A percentile compares a stretch with the other conserved stretches of the same genome.
Conservation (phyloP, 1,140 invertebrate species). For the Proctacanthus coquilletti region DNA sequence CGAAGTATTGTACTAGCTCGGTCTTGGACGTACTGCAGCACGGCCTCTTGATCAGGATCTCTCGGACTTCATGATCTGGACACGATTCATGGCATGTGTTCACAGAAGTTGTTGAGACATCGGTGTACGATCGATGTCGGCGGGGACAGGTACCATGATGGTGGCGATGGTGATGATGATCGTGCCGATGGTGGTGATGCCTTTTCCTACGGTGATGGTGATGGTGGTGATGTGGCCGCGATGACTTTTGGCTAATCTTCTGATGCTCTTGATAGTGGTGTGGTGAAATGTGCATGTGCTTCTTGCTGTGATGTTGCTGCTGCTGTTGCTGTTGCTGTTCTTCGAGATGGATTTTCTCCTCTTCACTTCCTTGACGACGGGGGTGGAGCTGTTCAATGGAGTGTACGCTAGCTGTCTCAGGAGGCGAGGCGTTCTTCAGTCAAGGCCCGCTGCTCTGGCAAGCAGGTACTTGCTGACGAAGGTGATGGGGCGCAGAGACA, state of each 20-base stretch:
- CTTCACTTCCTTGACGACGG: slow-evolving; percentile 2
- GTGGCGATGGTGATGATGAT: slow-evolving; percentile 11
- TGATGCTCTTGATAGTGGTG: slow-evolving; percentile 9
- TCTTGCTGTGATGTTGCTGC: background rate
- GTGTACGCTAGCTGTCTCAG: slow-evolving; percentile 28
- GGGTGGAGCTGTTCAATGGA: slow-evolving; percentile 16
- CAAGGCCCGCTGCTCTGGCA: slow-evolving; percentile 32
- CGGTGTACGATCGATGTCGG: slow-evolving; percentile 23
- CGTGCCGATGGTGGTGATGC: slow-evolving; percentile 9
- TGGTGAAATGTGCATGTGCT: slow-evolving; percentile 2
- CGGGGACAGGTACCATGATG: slow-evolving; percentile 16
- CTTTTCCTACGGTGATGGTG: slow-evolving; percentile 30
- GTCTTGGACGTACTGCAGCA: slow-evolving; percentile 17
- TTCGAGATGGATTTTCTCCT: background rate
- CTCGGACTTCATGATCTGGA: slow-evolving; percentile 21
- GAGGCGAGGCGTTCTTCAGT: slow-evolving; percentile 31
- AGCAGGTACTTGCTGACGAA: slow-evolving; percentile 31
- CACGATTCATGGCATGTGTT: slow-evolving; percentile 21
- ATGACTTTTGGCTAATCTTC: too few relatives aligned
- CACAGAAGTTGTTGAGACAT: slow-evolving; percentile 18
- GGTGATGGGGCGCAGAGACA: slow-evolving; percentile 32
- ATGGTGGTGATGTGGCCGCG: slow-evolving; percentile 15
- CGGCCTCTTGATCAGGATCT: slow-evolving; percentile 19
- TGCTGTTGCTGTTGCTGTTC: slow-evolving; percentile 11
- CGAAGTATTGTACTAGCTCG: slow-evolving; percentile 24